Conservation (phyloP, 1,140 invertebrate genomes). For the Ridgeia piscesae region DNA sequence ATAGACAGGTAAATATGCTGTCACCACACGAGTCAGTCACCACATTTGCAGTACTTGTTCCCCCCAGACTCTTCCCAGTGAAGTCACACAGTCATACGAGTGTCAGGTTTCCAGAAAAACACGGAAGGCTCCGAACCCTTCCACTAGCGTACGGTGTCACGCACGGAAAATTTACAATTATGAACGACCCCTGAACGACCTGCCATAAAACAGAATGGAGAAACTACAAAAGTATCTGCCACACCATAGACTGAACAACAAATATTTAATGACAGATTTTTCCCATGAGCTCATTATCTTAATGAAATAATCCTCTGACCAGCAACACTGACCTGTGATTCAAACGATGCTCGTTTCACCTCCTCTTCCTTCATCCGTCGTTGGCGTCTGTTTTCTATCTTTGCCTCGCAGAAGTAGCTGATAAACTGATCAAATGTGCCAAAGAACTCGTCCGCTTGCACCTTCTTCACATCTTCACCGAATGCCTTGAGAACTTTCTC, state of each 20-base stretch:
- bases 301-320: neutral
- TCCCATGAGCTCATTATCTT: too few species aligned
- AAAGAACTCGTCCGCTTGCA: slow-evolving; percentile 95
- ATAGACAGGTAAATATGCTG: too few species aligned
- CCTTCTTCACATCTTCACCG: slow-evolving; percentile 82
- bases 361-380: slow-evolving; percentile 85
- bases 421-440: slow-evolving; percentile 91
- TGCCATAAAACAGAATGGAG: neutral
- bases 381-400: slow-evolving; percentile 85
- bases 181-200: neutral
- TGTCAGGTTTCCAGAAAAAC: too few species aligned
- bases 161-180: too few species aligned
- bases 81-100: too few species aligned
- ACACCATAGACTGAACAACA: neutral
- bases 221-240: neutral
- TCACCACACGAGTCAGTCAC: too few species aligned
- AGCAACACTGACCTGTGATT: slow-evolving; percentile 74
- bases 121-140: too few species aligned
- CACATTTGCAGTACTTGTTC: too few species aligned
- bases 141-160: too few species aligned
- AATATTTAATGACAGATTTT: too few species aligned
- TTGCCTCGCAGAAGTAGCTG: slow-evolving; percentile 79
- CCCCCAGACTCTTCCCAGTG: too few species aligned
- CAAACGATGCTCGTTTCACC: slow-evolving; percentile 83
- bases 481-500: slow-evolving; percentile 84